A percentile compares a stretch with the other conserved stretches of the same genome.
phyloP scores from a whole-genome alignment of 2,797 vertebrate genomes.

The Monodelphis domestica region DNA sequence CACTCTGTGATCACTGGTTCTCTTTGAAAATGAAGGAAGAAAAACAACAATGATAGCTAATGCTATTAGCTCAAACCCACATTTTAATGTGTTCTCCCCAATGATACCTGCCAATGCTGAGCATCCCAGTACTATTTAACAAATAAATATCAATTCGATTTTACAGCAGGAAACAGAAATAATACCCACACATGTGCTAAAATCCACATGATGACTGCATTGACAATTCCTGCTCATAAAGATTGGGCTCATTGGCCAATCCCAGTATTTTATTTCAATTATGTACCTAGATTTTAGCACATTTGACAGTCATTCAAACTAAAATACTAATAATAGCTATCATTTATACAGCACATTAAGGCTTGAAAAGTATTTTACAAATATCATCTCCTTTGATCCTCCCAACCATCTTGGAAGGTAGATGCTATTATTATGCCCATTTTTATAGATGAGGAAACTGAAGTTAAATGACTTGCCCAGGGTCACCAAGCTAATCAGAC shows the following conservation, averaged over 20 bases:
- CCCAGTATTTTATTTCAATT: background rate
- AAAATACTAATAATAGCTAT: background rate
- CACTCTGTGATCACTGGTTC: no score
- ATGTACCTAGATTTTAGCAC: background rate
- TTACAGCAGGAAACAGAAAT: background rate
- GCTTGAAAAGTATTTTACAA: background rate
- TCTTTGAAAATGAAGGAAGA: no score
- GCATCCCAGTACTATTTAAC: background rate
- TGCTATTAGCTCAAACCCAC: background rate
- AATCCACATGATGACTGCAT: background rate
- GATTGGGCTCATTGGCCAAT: background rate
- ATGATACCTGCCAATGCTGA: background rate
- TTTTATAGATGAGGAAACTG: background rate
- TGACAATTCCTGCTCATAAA: background rate
- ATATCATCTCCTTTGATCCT: background rate
- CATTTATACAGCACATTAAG: background rate
- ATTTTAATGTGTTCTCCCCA: background rate
- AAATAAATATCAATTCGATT: background rate
- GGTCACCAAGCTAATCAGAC: background rate
- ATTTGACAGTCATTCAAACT: background rate
- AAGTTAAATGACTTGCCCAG: background rate
- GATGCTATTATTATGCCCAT: background rate
- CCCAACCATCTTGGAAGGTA: no score
- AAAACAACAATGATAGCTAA: no score
- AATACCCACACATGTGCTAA: background rate